These are phyloP conservation scores for Zonitis immaculata DNA, from an alignment of 2,888 invertebrate species.

Conservation along the genomic window DNA sequence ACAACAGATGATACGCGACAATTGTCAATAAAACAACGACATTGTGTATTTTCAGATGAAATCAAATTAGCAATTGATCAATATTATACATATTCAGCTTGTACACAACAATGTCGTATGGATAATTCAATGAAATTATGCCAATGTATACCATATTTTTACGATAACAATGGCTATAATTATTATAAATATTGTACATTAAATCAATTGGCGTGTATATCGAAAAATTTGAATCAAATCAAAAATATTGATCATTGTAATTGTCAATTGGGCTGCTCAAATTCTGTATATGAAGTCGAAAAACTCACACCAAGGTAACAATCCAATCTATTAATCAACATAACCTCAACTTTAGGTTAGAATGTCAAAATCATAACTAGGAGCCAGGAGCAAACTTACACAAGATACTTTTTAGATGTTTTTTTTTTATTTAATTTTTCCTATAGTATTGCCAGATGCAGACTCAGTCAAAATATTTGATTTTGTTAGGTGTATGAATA, in stretches of 20 bases:
- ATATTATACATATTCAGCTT: conserved; percentile 67
- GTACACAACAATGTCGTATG: conserved; percentile 72
- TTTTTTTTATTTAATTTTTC: no score
- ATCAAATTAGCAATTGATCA: conserved; percentile 52
- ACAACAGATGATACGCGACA: conserved; percentile 71
- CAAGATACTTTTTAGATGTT: no score
- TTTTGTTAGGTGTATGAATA: no score
- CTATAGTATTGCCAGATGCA: no score
- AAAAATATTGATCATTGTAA: conserved; percentile 58
- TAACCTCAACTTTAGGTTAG: no score
- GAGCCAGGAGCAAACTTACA: no score
- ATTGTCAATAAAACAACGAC: conserved; percentile 61
- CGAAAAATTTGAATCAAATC: conserved; percentile 52
- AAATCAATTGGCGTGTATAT: conserved; percentile 58
- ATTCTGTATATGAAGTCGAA: conserved; percentile 71
- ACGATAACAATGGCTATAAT: conserved; percentile 32
- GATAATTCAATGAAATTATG: conserved; percentile 58
- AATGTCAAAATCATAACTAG: no score
- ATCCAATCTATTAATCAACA: no score
- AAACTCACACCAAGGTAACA: conserved; percentile 55
- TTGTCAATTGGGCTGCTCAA: conserved; percentile 70
- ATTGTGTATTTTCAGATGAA: conserved; percentile 69
- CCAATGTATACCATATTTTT: conserved; percentile 69
- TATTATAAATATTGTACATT: conserved; percentile 56
- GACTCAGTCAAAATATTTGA: no score